phyloP scores from a whole-genome alignment of 2,797 vertebrate species.

The Discoglossus pictus region DNA sequence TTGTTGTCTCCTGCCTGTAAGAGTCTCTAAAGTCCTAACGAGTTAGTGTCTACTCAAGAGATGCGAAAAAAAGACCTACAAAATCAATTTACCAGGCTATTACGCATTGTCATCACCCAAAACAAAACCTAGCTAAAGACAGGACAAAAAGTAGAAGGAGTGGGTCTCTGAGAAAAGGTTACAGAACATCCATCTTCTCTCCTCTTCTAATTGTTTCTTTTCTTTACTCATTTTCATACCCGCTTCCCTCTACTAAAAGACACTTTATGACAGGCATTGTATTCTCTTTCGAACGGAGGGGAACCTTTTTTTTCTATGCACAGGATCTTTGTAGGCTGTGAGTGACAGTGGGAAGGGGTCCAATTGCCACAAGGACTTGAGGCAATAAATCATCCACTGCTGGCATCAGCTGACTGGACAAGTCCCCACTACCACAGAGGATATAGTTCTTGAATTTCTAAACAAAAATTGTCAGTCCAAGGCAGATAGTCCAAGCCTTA shows the following conservation, averaged over 20 bases:
- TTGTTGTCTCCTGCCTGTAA: slow-evolving; percentile 88
- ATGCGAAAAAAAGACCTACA: slow-evolving; percentile 74
- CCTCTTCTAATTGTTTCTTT: slow-evolving; percentile 85
- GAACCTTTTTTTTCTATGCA: slow-evolving; percentile 82
- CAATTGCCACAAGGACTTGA: slow-evolving; percentile 93
- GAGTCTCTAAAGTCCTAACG: slow-evolving; percentile 89
- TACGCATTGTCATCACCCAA: slow-evolving; percentile 81
- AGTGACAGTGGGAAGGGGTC: slow-evolving; percentile 93
- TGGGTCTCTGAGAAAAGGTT: slow-evolving; percentile 83
- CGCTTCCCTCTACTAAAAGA: slow-evolving; percentile 79
- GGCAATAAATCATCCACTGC: slow-evolving; percentile 97
- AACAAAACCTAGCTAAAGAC: slow-evolving; percentile 79
- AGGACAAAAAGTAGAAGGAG: slow-evolving; percentile 79
- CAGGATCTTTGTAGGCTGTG: slow-evolving; percentile 80
- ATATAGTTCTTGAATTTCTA: slow-evolving; percentile 83
- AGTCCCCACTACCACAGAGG: slow-evolving; percentile 81
- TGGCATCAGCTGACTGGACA: slow-evolving; percentile 78
- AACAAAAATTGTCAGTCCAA: slow-evolving; percentile 83
- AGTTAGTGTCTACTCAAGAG: slow-evolving; percentile 89
- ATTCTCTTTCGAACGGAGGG: slow-evolving; percentile 81
- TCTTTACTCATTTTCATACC: slow-evolving; percentile 81
- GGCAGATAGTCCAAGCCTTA: slow-evolving; percentile 59
- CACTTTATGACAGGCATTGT: slow-evolving; percentile 96
- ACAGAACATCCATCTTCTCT: slow-evolving; percentile 87
- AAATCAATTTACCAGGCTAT: slow-evolving; percentile 87